phyloP scores from a whole-genome alignment of 2,797 vertebrate species.

The Pantherophis alleghaniensis region DNA sequence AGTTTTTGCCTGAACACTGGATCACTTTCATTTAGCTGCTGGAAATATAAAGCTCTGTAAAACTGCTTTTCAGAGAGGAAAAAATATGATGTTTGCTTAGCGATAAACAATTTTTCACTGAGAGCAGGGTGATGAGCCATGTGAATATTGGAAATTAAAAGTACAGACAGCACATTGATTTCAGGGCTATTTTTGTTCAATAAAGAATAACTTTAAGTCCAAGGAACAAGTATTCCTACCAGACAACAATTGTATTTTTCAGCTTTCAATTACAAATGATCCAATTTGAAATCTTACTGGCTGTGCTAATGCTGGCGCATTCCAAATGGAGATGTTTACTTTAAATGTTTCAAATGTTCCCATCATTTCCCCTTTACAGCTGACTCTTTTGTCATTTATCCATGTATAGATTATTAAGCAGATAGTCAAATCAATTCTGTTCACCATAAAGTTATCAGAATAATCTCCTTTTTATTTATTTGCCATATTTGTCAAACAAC shows the following conservation, averaged over 20 bases:
- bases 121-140: conserved; percentile 30
- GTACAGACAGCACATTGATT: neutral
- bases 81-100: conserved; percentile 51
- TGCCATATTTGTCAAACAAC: neutral
- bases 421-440: neutral
- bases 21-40: conserved; percentile 55
- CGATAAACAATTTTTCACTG: conserved; percentile 54
- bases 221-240: rapidly evolving
- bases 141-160: conserved; percentile 42
- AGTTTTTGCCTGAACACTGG: conserved; percentile 52
- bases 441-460: neutral
- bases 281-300: neutral
- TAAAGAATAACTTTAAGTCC: conserved; percentile 1
- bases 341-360: neutral
- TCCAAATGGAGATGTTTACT: neutral
- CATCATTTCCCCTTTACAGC: neutral
- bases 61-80: conserved; percentile 56
- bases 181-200: conserved; percentile 12
- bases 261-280: conserved; percentile 20
- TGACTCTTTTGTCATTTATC: neutral
- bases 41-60: conserved; percentile 56
- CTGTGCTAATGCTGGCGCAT: neutral
- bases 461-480: neutral
- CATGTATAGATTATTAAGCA: neutral
- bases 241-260: neutral